Evolutionary conservation across 2,888 invertebrate species (phyloP), one percentile per base, ranked within the genome.

Genomic region (Mesorhabditis sp.): DNA sequence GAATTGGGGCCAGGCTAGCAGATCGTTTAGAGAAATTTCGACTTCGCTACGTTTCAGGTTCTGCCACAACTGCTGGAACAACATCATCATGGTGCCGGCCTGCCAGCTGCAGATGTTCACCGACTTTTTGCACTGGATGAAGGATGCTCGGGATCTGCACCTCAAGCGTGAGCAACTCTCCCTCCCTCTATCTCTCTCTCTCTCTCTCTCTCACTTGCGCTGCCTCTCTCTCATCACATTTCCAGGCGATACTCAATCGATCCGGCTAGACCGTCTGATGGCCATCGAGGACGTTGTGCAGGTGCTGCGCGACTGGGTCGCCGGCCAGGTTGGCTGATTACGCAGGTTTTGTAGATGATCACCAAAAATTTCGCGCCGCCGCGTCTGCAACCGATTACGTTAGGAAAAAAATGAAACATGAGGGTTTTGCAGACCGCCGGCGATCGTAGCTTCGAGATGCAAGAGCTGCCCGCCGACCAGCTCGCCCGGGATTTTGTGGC

Each of bases 201-300:
- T 28, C 28, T 28, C 28, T 28, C 28, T 28, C 28, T 28, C 28
- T 28, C 28, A 2, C 28, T 28, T 28, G 1, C 28, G 28, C 28
- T 28, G 28, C 28, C 28, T 28, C 28, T 28, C 28, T 28, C 28
- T 63, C 10, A 63, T 63, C 10, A 15, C 7, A 15, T 7, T 66
- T 42, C 15, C 15, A 5, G 62, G 70, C 7, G 67, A 67, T 61
- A 70, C 70, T 4, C 65, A 64, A 7, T 70, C 70, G 5, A 70
- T 70, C 45, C 70, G 70, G 5, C 65, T 70, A 3, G 70, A 70
- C 43, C 67, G 70, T 13, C 43, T 70, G 15, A 70, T 70, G 10
- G 63, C 67, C 61, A 50, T 70, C 15, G 70, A 70, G 45, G 70
- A 70, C 43, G 70, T 64, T 7, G 65, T 70, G 7, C 7, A 10